Conservation (phyloP, 2,888 invertebrate species). For the Tromatobia lineatoria region DNA sequence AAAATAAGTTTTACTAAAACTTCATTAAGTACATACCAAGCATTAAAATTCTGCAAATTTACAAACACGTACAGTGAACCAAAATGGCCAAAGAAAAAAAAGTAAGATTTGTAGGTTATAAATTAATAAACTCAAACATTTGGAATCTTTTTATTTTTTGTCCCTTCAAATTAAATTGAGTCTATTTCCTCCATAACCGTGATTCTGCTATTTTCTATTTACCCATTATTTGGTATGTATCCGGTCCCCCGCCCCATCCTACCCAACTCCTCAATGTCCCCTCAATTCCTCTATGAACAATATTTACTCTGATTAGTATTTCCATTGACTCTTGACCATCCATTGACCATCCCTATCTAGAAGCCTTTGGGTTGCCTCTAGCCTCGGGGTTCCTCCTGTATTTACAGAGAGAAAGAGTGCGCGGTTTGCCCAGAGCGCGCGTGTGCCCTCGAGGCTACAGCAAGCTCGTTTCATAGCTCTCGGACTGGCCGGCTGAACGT, state of each 20-base stretch:
- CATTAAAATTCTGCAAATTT: too few relatives aligned
- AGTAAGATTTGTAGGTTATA: too few relatives aligned
- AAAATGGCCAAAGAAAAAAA: too few relatives aligned
- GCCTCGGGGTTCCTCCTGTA: conserved; percentile 19
- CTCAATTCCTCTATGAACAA: conserved; percentile 33
- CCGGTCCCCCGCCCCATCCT: too few relatives aligned
- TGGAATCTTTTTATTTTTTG: too few relatives aligned
- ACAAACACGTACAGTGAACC: too few relatives aligned
- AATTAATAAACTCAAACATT: too few relatives aligned
- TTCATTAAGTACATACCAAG: too few relatives aligned
- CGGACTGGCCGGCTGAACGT: conserved; percentile 44
- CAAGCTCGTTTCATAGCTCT: conserved; percentile 36
- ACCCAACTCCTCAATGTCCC: neutral
- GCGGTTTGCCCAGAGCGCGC: conserved; percentile 52
- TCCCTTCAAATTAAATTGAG: too few relatives aligned
- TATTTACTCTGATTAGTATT: conserved; percentile 58
- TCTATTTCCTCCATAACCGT: neutral
- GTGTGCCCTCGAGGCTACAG: conserved; percentile 43
- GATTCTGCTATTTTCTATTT: neutral
- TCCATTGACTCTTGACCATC: conserved; percentile 41
- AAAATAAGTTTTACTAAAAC: too few relatives aligned
- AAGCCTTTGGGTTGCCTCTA: neutral
- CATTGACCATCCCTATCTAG: conserved; percentile 36
- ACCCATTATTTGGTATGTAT: too few relatives aligned
- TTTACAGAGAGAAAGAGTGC: conserved; percentile 35